A percentile compares a stretch with the other conserved stretches of the same genome.
phyloP scores from a whole-genome alignment of 2,113 vertebrate species.

The Paradisaea rubra region DNA sequence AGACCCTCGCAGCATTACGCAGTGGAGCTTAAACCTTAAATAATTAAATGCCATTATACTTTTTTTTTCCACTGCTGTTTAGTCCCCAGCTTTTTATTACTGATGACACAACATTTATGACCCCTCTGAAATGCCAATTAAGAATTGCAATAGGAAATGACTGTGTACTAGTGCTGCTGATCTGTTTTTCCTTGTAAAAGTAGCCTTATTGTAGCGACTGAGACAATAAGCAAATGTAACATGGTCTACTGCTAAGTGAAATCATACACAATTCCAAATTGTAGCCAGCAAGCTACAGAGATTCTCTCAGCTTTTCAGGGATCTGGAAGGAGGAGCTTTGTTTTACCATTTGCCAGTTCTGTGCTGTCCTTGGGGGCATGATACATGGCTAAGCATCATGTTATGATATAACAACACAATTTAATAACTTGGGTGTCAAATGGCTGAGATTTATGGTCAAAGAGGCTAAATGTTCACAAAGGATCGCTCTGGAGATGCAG shows the following conservation, averaged over 20 bases:
- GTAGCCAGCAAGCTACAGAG: not conserved
- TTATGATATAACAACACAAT: slow-evolving; percentile 35
- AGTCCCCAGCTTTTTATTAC: not conserved
- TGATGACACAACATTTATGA: slow-evolving; percentile 1
- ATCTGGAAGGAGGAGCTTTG: not conserved
- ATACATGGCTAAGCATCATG: not conserved
- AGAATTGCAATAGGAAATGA: not conserved
- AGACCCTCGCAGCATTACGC: not conserved
- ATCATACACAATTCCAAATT: not conserved
- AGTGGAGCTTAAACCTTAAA: not conserved
- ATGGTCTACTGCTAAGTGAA: not conserved
- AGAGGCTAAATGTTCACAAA: slow-evolving; percentile 13
- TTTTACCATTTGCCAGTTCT: not conserved
- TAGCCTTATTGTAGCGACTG: not conserved
- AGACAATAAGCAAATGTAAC: not conserved
- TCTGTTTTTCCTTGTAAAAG: not conserved
- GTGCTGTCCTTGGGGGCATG: not conserved
- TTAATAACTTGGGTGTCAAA: slow-evolving; percentile 54
- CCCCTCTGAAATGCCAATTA: slow-evolving; percentile 1
- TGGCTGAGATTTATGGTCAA: slow-evolving; percentile 47
- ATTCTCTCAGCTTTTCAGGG: not conserved
- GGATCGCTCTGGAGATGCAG: not conserved
- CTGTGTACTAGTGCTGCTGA: not conserved
- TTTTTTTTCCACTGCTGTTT: not conserved
- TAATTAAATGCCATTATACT: not conserved